Evolutionary conservation across 1,140 invertebrate species (phyloP), one percentile per base, ranked within the genome.

Genomic region (Conopomorpha cramerella): DNA sequence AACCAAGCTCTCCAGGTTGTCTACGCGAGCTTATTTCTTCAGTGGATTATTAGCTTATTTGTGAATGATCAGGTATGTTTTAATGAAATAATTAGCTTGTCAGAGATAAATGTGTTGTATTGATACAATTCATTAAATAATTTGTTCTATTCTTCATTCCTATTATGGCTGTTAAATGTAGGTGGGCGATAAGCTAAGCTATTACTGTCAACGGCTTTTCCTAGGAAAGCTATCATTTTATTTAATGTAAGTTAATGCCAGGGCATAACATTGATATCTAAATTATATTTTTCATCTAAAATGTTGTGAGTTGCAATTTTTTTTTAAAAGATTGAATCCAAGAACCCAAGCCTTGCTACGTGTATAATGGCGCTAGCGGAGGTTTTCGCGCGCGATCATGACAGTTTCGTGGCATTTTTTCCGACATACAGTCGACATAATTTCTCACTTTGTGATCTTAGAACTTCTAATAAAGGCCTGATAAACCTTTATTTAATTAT

Each of bases 321-420:
- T n/a, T n/a, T n/a, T n/a, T n/a, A n/a, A 65, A 55, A 63, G 66
- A 64, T 62, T 62, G 59, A 55, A 41, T 41, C 41, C 43, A 62
- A 63, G 71, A 72, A 68, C 53, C 19, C 65, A 62, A 68, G 68
- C 65, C 63, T 63, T 60, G 63, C 72, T 67, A 78, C 74, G 74
- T 78, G 74, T 78, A 68, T 74, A 51, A 78, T 78, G 74, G 74
- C 74, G 74, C 59, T 74, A 61, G 60, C 60, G 55, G 48, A 65
- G 61, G 49, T 68, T 73, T 78, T 78, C 74, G 74, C 74, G 74
- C 74, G 74, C 72, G 71, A 74, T 70, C 73, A 49, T 72, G 64
- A 63, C 65, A 63, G 65, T 62, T 76, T 77, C 71, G 71, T 73
- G 70, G 66, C 65, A 73, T 68, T 68, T 70, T 67, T 74, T 70